Base-by-base conservation (phyloP, 2,797 vertebrate species). In the Esox masquinongy region DNA sequence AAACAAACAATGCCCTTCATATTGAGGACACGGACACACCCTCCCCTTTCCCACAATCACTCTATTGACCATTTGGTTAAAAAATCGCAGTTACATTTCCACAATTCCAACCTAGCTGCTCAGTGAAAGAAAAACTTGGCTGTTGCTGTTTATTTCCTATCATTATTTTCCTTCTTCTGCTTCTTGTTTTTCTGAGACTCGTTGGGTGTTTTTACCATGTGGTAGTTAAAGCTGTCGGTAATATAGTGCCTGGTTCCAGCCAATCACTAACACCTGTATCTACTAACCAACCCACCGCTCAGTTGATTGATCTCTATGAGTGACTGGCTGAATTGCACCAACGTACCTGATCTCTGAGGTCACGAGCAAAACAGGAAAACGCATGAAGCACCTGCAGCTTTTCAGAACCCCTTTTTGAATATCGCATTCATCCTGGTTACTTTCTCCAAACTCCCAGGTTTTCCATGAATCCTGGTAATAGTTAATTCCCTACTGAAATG, bases 71-170 rank as follows among this genome's bases (percentile, higher is more conserved):
- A 91, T 93, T 92, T 91, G 91, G 87, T 93, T 81, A 83, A 93
- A 92, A 88, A 93, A 89, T 84, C 84, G 87, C 84, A 93, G 93
- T 93, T 93, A 92, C 92, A 91, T 91, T 93, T 92, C 92, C 89
- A 89, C 71, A 61, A 22, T 61, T 68, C 11, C 83, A 86, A 88
- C 91, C 90, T 83, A 87, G 86, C 89, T 22, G 74, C 76, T 74
- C 69, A 85, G 74, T 80, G 79, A 78, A 22, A 64, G 66, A 75
- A 72, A 80, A 47, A 47, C 63, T 77, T 83, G 77, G 70, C 74
- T 31, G 63, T 68, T 79, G 79, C 79, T 73, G 81, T 86, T 87
- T 51, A 53, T 79, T 84, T 78, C 59, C 73, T 51, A 43, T 72
- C 11, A 75, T 79, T 47, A 75, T 72, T 64, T 73, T 67, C 72